A percentile compares a stretch with the other conserved stretches of the same genome.
phyloP scores from a whole-genome alignment of 1,140 invertebrate species.

The Ips typographus region DNA sequence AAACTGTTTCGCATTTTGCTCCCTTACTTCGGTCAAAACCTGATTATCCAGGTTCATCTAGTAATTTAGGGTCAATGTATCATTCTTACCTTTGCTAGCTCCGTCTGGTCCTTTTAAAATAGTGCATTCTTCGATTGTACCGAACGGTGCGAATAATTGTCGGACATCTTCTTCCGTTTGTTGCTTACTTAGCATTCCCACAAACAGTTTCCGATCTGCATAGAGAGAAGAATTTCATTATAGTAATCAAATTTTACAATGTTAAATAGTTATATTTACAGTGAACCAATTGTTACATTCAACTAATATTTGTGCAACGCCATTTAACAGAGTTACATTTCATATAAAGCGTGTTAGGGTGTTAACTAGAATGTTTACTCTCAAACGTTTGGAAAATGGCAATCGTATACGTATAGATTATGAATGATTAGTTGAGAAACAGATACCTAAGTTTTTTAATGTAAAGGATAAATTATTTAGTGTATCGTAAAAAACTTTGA shows the following conservation, averaged over 20 bases:
- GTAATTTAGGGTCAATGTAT: neutral
- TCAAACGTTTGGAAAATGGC: neutral
- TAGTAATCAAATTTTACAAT: neutral
- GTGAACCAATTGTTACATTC: neutral
- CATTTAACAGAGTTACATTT: constrained; percentile 13
- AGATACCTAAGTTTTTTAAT: too few relatives aligned
- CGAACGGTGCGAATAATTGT: constrained; percentile 93
- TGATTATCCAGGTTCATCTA: neutral
- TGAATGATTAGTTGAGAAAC: too few relatives aligned
- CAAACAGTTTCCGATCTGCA: constrained; percentile 96
- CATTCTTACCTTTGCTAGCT: constrained; percentile 86
- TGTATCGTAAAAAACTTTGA: too few relatives aligned
- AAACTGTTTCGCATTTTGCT: constrained; percentile 12
- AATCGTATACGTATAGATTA: too few relatives aligned
- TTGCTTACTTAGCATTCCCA: constrained; percentile 99
- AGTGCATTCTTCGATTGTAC: constrained; percentile 98
- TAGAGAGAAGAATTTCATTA: constrained; percentile 29
- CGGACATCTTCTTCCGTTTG: constrained; percentile 98
- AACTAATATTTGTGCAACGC: constrained; percentile 14
- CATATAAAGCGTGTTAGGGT: constrained; percentile 1
- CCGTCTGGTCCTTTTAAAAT: constrained; percentile 96
- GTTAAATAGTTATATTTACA: constrained; percentile 4
- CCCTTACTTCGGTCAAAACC: constrained; percentile 15
- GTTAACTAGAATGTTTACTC: constrained; percentile 7
- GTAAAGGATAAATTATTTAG: too few relatives aligned